A percentile compares a stretch with the other conserved stretches of the same genome.
Conservation (phyloP, 2,113 vertebrate species). For the Brevimyrus niger region DNA sequence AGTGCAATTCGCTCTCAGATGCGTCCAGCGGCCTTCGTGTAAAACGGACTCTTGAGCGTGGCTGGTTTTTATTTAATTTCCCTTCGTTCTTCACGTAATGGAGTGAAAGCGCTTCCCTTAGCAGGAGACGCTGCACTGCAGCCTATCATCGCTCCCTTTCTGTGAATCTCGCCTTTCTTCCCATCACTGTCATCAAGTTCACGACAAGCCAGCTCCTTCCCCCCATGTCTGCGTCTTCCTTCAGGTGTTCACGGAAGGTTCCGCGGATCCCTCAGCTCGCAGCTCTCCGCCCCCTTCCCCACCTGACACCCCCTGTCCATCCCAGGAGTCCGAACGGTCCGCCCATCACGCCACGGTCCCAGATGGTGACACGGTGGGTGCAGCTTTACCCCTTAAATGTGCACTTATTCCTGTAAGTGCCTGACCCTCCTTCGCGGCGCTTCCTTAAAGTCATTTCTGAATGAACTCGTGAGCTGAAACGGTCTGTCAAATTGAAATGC, state of each 20-base stretch:
- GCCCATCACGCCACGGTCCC: slow-evolving; percentile 46
- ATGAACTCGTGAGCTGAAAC: neutral
- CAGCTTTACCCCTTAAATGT: neutral
- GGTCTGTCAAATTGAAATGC: neutral
- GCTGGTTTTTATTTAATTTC: neutral
- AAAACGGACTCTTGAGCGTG: neutral
- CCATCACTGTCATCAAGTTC: neutral
- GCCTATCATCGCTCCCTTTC: neutral
- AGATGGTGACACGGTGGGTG: slow-evolving; percentile 46
- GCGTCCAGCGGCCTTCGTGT: neutral
- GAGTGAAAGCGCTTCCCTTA: neutral
- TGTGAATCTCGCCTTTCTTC: neutral
- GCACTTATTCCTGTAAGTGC: neutral
- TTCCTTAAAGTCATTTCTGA: neutral
- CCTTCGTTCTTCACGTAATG: neutral
- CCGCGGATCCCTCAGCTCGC: neutral
- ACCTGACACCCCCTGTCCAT: neutral
- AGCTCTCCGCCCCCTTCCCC: neutral
- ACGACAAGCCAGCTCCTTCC: neutral
- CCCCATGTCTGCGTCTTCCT: neutral
- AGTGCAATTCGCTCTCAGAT: neutral
- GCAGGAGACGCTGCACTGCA: neutral
- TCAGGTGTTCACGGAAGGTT: slow-evolving; percentile 47
- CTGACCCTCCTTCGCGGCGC: neutral
- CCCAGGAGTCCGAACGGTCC: neutral